Evolutionary conservation across 2,888 invertebrate genomes (phyloP), one percentile per base, ranked within the genome.

Genomic region (Rhaphigaster nebulosa): DNA sequence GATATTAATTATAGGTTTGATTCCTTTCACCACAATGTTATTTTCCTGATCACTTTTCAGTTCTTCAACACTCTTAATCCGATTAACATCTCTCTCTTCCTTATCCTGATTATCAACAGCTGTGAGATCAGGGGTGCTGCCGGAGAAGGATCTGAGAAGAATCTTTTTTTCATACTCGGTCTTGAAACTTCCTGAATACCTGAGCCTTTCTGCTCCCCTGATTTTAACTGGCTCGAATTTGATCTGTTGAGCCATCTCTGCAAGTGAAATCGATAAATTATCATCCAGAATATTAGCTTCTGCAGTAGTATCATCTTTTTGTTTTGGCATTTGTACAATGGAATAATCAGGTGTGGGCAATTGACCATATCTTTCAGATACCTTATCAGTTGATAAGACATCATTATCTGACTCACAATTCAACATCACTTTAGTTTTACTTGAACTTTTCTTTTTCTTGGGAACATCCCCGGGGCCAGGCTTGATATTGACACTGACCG

Each of bases 201-300:
- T 91, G 50, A 91, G 60, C 87, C 90, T 84, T 54, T 90, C 90
- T 23, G 56, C 23, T 41, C 50, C 87, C 15, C 41, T 92, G 56
- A 87, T 34, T 65, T 91, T 92, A 8, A 93, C 93, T 20, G 93
- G 93, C 45, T 93, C 91, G 91, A 93, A 93, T 90, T 93, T 93
- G 60, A 94, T 93, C 91, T 94, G 93, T 89, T 93, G 93, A 0
- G 93, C 93, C 41, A 94, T 92, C 89, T 93, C 93, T 87, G 93
- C 93, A 88, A 94, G 91, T n/a, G 91, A 91, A 34, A 90, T 88
- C 10, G 92, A 92, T 90, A 92, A 90, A 84, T 91, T 92, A 87
- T 92, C 91, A 88, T 92, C 91, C 34, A 91, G 84, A 18, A 92
- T 91, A 87, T 91, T 91, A 13, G 91, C 91, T 88, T 91, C 92